Conservation (phyloP, 1,140 invertebrate genomes). For the Chionoecetes opilio region DNA sequence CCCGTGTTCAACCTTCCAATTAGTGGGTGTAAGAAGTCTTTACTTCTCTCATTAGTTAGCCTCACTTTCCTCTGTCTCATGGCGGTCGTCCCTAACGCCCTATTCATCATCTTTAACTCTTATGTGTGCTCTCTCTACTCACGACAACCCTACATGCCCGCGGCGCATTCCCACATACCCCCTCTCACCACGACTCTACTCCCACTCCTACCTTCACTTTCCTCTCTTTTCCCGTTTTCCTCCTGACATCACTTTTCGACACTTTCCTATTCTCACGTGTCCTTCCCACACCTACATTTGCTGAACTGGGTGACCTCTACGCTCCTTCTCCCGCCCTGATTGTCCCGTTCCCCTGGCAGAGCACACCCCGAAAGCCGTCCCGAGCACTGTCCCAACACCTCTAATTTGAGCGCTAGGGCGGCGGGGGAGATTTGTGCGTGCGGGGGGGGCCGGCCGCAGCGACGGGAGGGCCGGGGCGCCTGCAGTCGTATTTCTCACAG, state of each 20-base stretch:
- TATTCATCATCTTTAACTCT: conserved; percentile 21
- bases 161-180: background rate
- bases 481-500: conserved; percentile 18
- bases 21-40: conserved; percentile 27
- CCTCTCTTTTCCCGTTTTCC: background rate
- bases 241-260: background rate
- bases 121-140: background rate
- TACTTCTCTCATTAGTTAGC: conserved; percentile 15
- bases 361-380: background rate
- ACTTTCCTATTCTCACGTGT: background rate
- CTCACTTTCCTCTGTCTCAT: background rate
- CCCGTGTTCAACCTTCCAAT: background rate
- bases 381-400: conserved; percentile 24
- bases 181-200: background rate
- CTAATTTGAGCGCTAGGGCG: conserved; percentile 6
- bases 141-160: background rate
- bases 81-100: background rate
- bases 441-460: background rate
- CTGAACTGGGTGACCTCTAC: background rate
- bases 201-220: background rate
- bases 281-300: conserved; percentile 3
- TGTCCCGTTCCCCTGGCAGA: conserved; percentile 13
- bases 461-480: background rate
- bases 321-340: conserved; percentile 13
- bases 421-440: conserved; percentile 14